Evolutionary conservation across 2,888 invertebrate species (phyloP), one percentile per base, ranked within the genome.

Genomic region (Parasteatoda lunata): DNA sequence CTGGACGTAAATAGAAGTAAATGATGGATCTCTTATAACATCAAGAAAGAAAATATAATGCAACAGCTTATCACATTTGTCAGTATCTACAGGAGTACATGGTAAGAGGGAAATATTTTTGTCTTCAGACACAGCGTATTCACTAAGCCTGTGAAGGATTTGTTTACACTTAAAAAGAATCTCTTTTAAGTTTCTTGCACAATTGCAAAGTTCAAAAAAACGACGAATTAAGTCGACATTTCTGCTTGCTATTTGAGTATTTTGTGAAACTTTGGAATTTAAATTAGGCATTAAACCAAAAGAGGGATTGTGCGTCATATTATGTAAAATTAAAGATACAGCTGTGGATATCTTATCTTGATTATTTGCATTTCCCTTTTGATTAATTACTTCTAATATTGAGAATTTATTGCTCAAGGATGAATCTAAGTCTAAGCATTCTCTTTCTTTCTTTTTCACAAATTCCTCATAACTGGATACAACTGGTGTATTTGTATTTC

Each of bases 21-120:
- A 85, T 30, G 30, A 64, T 4, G 79, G 70, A 59, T 52, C 30
- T 3, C 79, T 49, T 64, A 85, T 51, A 47, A 85, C 64, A 69
- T 85, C 84, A 9, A 85, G 64, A 51, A 85, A 85, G 13, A 49
- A 79, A 3, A 85, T 70, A 65, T 59, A 30, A 72, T 75, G 69
- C 49, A 84, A 51, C 30, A 51, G 72, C n/a, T 48, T 49, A 68
- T 49, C 54, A 30, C 11, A n/a, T 0, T 51, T 9, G 48, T 59
- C n/a, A 13, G 3, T n/a, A 59, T n/a, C n/a, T 4, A 13, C 59
- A 13, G 59, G 9, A 13, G 9, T 5, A n/a, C n/a, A 9, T 4
- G 9, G 9, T 13, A n/a, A 52, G 5, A 15, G 30, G 30, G 59
- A 30, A 48, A 4, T 54, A 9, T 52, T 52, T 7, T 13, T n/a